Conservation (phyloP, 2,888 invertebrate species). For the Operophtera brumata region DNA sequence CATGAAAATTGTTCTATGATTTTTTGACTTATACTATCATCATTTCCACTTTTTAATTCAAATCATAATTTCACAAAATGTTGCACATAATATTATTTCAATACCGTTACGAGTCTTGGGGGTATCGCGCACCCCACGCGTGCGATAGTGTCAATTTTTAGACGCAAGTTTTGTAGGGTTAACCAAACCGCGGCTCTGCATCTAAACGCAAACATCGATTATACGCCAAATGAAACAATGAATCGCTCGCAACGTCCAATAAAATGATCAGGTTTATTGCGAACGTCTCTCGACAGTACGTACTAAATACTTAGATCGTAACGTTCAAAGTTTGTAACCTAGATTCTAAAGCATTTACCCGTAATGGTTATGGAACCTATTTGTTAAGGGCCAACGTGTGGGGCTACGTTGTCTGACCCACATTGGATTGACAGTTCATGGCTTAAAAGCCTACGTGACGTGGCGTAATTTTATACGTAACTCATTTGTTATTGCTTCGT, state of each 20-base stretch:
- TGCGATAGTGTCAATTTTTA: neutral
- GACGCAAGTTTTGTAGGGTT: neutral
- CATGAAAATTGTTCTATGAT: too few species aligned
- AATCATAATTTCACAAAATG: too few species aligned
- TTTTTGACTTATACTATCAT: too few species aligned
- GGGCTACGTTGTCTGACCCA: conserved; percentile 49
- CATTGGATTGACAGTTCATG: conserved; percentile 46
- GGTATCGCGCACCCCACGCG: neutral
- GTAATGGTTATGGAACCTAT: conserved; percentile 16
- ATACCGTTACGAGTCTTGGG: neutral
- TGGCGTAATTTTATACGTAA: conserved; percentile 30
- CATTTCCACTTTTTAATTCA: too few species aligned
- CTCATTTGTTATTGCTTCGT: conserved; percentile 35
- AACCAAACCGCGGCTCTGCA: neutral
- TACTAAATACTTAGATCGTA: conserved; percentile 15
- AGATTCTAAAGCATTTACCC: conserved; percentile 17
- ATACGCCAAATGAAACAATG: conserved; percentile 28
- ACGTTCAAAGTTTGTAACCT: conserved; percentile 13
- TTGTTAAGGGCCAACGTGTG: conserved; percentile 19
- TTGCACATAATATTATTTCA: too few species aligned
- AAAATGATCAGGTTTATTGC: conserved; percentile 31
- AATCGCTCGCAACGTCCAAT: conserved; percentile 23
- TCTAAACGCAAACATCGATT: conserved; percentile 24
- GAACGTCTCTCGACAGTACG: conserved; percentile 8
- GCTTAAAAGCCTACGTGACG: conserved; percentile 60